Base-by-base conservation (phyloP, 2,113 vertebrate genomes). In the Sterna hirundo region DNA sequence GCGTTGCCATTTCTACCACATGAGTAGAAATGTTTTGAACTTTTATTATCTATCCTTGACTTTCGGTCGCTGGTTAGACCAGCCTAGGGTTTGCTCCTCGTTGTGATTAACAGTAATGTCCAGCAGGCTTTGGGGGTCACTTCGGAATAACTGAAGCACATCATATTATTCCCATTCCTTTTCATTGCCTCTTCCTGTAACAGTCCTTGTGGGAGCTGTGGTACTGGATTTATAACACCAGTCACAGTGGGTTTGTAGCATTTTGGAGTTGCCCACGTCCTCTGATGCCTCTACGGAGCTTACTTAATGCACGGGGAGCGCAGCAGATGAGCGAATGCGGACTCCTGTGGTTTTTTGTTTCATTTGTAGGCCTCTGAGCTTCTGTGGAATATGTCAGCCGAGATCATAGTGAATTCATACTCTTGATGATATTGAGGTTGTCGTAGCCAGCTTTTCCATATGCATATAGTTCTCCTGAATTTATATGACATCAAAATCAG, bases 401-500 rank as follows among this genome's bases (percentile, higher is more conserved):
- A 86, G 72, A 81, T 70, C 49, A 69, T 5, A 47, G 36, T 61
- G 70, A 70, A 78, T 65, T 84, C 54, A 52, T 57, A 66, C 74
- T 42, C 77, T 47, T 79, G 88, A 78, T 18, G 54, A 22, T 38
- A 51, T 0, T 44, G 82, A 69, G 65, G 25, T 69, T 89, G 74
- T 85, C 85, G 49, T 29, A 83, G 75, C 57, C 86, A 70, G 52
- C 75, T 85, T 88, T 83, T 55, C 65, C 91, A 68, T 62, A 34
- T 79, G 52, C 42, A 29, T 27, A 1, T 68, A 76, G 58, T 93
- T 82, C 46, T 88, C 74, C 61, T 58, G 61, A 71, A 32, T 54
- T 81, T 78, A 13, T 30, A 27, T 40, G 60, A 42, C 21, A n/a
- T 11, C 58, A 44, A 71, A 85, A 90, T 79, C 42, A 51, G 74